These are phyloP conservation scores for Gymnorhina tibicen DNA, from an alignment of 2,113 vertebrate species.

Conservation along the genomic window DNA sequence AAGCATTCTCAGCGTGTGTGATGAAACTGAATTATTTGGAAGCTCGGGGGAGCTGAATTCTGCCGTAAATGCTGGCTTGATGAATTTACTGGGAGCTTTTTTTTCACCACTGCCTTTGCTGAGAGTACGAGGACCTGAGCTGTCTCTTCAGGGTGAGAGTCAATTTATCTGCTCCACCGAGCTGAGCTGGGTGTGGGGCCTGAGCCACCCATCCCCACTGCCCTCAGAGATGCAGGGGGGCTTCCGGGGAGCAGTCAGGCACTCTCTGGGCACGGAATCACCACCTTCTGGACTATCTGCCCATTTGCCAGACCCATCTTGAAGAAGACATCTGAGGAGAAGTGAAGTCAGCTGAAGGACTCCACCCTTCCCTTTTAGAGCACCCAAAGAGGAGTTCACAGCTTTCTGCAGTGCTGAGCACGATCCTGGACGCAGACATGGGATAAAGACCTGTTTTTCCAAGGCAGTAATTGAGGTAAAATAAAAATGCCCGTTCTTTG, in stretches of 20 bases:
- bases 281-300: background rate
- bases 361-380: background rate
- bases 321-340: background rate
- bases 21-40: background rate
- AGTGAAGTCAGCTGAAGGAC: background rate
- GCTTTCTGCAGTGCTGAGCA: background rate
- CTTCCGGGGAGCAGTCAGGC: background rate
- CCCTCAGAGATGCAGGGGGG: background rate
- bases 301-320: background rate
- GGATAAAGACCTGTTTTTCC: background rate
- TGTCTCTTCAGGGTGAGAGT: background rate
- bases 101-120: background rate
- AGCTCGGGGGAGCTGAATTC: background rate
- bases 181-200: background rate
- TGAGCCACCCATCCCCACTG: background rate
- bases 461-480: background rate
- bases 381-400: background rate
- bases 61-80: background rate
- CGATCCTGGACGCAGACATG: accelerated
- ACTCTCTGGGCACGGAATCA: background rate
- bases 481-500: background rate
- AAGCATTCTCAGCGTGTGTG: background rate
- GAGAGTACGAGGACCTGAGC: accelerated
- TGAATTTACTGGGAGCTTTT: background rate
- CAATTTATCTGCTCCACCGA: background rate